Percentiles rank a stretch among this genome's conserved stretches.
These are phyloP conservation scores for Drosophila paulistorum DNA, from an alignment of 1,140 invertebrate species.

Conservation along the genomic window DNA sequence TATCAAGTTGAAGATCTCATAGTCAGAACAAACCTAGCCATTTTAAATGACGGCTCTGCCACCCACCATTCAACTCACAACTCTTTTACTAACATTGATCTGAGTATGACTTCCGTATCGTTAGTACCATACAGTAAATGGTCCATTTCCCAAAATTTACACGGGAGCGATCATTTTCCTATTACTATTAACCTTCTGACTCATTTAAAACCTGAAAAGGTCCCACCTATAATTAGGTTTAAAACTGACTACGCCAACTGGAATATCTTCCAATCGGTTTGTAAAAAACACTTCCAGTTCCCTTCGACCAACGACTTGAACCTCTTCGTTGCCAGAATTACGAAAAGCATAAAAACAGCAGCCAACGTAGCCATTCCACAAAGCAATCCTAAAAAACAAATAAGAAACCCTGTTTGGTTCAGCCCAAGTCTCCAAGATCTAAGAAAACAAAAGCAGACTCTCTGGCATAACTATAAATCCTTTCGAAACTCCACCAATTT, in stretches of 20 bases:
- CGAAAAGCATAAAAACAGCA: constrained; percentile 20
- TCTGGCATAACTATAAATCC: constrained; percentile 7
- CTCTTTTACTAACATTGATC: constrained; percentile 20
- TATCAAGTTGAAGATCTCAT: constrained; percentile 33
- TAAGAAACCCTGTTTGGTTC: constrained; percentile 6
- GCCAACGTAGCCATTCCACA: constrained; percentile 5
- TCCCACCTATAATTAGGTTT: not conserved
- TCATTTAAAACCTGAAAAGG: constrained; percentile 2
- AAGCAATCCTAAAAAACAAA: constrained; percentile 1
- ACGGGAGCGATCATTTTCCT: too few species aligned
- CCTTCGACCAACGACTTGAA: constrained; percentile 24
- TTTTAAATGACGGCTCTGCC: too few species aligned
- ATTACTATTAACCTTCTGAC: too few species aligned
- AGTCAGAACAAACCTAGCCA: constrained; percentile 4
- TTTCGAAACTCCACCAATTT: not conserved
- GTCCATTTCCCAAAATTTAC: too few species aligned
- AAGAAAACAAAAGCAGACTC: constrained; percentile 7
- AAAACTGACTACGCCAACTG: constrained; percentile 8
- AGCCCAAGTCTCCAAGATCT: constrained; percentile 5
- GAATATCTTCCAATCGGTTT: constrained; percentile 9
- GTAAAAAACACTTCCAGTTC: constrained; percentile 5
- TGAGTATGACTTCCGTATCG: constrained; percentile 20
- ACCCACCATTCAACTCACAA: constrained; percentile 6
- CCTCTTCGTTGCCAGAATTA: constrained; percentile 25
- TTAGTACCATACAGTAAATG: constrained; percentile 23